Conservation (phyloP, 2,888 invertebrate genomes). For the Leucozona laternaria region DNA sequence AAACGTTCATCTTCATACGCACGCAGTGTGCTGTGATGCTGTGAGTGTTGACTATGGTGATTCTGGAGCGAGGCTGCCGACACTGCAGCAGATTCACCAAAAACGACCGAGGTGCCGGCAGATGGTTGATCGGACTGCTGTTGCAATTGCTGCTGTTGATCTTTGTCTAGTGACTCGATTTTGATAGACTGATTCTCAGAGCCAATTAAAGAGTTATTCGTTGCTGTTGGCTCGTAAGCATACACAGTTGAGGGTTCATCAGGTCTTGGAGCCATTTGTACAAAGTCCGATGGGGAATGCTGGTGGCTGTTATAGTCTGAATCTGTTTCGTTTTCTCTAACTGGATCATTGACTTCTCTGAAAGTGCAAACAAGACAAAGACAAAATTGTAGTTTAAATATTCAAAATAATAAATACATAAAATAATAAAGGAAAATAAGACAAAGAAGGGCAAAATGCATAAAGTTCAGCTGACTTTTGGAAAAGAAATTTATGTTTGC, state of each 20-base stretch:
- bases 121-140: constrained; percentile 76
- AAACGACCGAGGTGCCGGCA: constrained; percentile 60
- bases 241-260: constrained; percentile 80
- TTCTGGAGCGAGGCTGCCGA: constrained; percentile 78
- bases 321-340: constrained; percentile 78
- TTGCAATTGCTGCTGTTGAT: constrained; percentile 77
- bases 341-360: constrained; percentile 81
- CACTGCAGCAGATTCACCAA: constrained; percentile 79
- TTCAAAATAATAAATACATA: too few species aligned
- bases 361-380: neutral
- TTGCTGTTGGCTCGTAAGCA: constrained; percentile 75
- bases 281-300: constrained; percentile 80
- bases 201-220: constrained; percentile 78
- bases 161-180: constrained; percentile 81
- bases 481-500: too few species aligned
- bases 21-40: constrained; percentile 69
- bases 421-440: too few species aligned
- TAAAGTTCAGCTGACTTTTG: too few species aligned
- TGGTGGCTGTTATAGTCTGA: constrained; percentile 79
- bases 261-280: constrained; percentile 81
- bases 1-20: constrained; percentile 78
- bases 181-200: constrained; percentile 81
- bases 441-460: too few species aligned
- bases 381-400: neutral
- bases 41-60: constrained; percentile 61